Evolutionary conservation across 1,140 invertebrate species (phyloP).

Genomic region (Bathynomus jamesi): DNA sequence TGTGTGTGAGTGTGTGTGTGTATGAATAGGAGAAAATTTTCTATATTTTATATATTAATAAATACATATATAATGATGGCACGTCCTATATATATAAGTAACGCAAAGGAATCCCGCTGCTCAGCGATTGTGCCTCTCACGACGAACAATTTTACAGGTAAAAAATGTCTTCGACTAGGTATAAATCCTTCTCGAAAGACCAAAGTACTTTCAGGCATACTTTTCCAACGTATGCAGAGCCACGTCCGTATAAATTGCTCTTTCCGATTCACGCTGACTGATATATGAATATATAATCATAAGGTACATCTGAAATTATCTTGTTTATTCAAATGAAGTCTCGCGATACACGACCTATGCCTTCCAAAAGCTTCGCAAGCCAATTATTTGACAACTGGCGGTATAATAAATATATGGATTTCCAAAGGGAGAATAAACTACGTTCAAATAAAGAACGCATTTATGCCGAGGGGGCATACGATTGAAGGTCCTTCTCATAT

Average conservation of each 20-base stretch:
- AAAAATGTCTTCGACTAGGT: neutral
- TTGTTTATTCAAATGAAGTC: neutral
- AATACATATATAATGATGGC: neutral
- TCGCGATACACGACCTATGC: neutral
- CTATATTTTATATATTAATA: neutral
- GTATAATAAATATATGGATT: too few species aligned
- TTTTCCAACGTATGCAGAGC: neutral
- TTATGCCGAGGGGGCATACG: too few species aligned
- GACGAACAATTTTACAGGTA: neutral
- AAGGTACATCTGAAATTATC: neutral
- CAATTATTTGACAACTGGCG: neutral
- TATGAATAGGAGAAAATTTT: neutral
- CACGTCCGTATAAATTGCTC: neutral
- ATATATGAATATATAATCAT: constrained; percentile 1
- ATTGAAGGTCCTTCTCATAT: too few species aligned
- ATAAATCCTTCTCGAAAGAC: neutral
- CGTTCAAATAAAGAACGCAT: too few species aligned
- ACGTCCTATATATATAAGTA: neutral
- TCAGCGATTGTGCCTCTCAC: neutral
- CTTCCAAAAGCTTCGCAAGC: neutral
- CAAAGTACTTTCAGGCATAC: neutral
- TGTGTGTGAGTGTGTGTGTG: neutral
- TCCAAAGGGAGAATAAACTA: too few species aligned
- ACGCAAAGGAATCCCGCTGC: neutral
- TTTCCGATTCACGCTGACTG: neutral